Base-by-base conservation (phyloP, 1,140 invertebrate genomes). In the Aphaenogaster rudis region DNA sequence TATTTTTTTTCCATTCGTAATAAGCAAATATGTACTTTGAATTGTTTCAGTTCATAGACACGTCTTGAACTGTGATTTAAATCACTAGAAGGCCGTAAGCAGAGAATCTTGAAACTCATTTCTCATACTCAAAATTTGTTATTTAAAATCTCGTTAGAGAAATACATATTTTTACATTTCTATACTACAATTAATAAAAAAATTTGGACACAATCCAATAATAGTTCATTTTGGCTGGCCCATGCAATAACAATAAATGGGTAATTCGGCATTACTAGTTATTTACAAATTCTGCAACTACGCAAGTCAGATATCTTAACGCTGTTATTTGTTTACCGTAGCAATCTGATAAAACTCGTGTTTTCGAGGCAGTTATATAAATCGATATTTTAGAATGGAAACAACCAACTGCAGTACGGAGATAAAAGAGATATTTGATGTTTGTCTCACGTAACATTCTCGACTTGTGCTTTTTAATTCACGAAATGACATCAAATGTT, bases 351-450 rank as follows among this genome's bases (percentile, higher is more conserved):
- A 54, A 80, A 69, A 57, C 36, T 57, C 36, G 8, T 71, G n/a
- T 81, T 69, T 57, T 63, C 9, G 50, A 57, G 13, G 5, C 21
- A 64, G 64, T 71, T 57, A 66, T 17, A 64, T 71, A 71, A 28
- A 81, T 72, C 39, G 21, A 72, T 71, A 71, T 72, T 69, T 57
- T 52, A 67, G 45, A 67, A 79, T 66, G 77, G 15, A 11, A 45
- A 54, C 66, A 13, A 42, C n/a, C 48, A 17, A n/a, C 28, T 78
- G 36, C 28, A 64, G 39, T 64, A 64, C 3, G 5, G 39, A 57
- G 48, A 72, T 81, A 81, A 81, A 71, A 81, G 66, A 71, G 21
- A 66, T 81, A 81, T 81, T 39, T 36, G 59, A n/a, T 78, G 36
- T 69, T 80, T 71, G 50, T 81, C 50, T 57, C 48, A 9, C 36